Percentiles rank a stretch among this genome's conserved stretches.
These are phyloP conservation scores for Poeciliopsis occidentalis DNA, from an alignment of 2,113 vertebrate species.

Conservation along the genomic window DNA sequence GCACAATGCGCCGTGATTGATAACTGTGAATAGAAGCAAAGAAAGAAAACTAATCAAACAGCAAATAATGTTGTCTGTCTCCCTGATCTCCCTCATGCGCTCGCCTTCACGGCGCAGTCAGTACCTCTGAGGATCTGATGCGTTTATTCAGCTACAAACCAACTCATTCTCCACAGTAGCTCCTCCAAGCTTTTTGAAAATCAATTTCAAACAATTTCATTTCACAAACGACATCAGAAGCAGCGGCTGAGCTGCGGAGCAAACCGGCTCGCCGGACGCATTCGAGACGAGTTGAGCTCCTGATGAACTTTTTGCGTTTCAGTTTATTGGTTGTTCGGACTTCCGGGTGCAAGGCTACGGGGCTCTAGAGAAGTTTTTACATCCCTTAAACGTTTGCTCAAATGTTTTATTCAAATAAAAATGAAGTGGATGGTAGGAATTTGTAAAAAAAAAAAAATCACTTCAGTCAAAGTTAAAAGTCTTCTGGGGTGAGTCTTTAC, in stretches of 20 bases:
- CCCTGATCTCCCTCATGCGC: slow-evolving; percentile 37
- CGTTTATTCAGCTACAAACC: slow-evolving; percentile 17
- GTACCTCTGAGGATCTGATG: slow-evolving; percentile 9
- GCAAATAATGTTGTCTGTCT: slow-evolving; percentile 52
- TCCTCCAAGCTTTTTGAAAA: slow-evolving; percentile 32
- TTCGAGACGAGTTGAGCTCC: not conserved
- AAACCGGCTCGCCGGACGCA: not conserved
- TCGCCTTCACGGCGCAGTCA: slow-evolving; percentile 17
- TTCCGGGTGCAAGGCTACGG: not conserved
- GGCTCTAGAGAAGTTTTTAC: not conserved
- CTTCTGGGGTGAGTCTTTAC: too few relatives aligned
- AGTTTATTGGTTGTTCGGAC: not conserved
- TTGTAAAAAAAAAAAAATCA: too few relatives aligned
- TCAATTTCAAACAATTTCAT: slow-evolving; percentile 33
- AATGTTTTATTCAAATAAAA: not conserved
- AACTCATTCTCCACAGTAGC: slow-evolving; percentile 8
- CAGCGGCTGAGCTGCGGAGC: not conserved
- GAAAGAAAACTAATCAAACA: slow-evolving; percentile 61
- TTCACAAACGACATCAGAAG: slow-evolving; percentile 6
- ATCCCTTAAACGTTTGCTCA: not conserved
- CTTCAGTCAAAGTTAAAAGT: too few relatives aligned
- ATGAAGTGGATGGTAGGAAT: not conserved
- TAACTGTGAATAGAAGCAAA: slow-evolving; percentile 56
- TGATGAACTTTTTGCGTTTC: not conserved
- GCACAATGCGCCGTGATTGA: slow-evolving; percentile 61